A percentile compares a stretch with the other conserved stretches of the same genome.
Evolutionary conservation across 2,797 vertebrate genomes (phyloP).

Genomic region (Tragelaphus oryx): DNA sequence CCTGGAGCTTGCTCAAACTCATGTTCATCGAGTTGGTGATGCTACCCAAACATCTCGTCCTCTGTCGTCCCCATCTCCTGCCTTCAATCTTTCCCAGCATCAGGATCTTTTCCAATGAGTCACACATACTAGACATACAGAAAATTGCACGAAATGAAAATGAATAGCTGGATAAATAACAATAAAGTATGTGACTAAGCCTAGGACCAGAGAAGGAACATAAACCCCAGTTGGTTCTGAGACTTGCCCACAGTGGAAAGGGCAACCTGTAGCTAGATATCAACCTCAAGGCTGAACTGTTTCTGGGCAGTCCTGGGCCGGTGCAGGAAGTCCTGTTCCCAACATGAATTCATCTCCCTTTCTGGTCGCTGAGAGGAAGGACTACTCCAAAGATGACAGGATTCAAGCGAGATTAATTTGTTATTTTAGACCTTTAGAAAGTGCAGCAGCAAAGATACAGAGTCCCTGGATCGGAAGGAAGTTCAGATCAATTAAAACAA

Average conservation of each 20-base stretch:
- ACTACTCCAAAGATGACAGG: slow-evolving; percentile 41
- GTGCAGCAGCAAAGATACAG: slow-evolving; percentile 32
- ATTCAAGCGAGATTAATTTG: slow-evolving; percentile 67
- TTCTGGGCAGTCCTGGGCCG: not conserved
- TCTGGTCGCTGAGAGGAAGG: slow-evolving; percentile 24
- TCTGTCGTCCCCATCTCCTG: not conserved
- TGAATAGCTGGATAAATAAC: not conserved
- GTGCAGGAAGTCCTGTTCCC: accelerated
- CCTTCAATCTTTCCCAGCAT: not conserved
- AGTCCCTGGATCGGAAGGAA: slow-evolving; percentile 64
- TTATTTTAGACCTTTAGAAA: slow-evolving; percentile 68
- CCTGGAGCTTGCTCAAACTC: not conserved
- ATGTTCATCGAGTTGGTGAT: not conserved
- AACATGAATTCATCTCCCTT: not conserved
- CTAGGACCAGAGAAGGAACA: not conserved
- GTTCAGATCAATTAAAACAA: slow-evolving; percentile 84
- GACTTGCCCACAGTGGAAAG: not conserved
- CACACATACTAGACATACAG: accelerated
- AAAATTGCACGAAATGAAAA: accelerated
- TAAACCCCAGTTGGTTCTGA: accelerated
- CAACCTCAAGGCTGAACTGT: accelerated
- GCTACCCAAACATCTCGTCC: not conserved
- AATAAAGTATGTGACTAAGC: accelerated
- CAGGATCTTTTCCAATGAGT: not conserved
- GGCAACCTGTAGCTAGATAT: not conserved